Percentiles rank a stretch among this genome's conserved stretches.
Evolutionary conservation across 2,888 invertebrate species (phyloP).

Genomic region (Dolichomitus sp.): DNA sequence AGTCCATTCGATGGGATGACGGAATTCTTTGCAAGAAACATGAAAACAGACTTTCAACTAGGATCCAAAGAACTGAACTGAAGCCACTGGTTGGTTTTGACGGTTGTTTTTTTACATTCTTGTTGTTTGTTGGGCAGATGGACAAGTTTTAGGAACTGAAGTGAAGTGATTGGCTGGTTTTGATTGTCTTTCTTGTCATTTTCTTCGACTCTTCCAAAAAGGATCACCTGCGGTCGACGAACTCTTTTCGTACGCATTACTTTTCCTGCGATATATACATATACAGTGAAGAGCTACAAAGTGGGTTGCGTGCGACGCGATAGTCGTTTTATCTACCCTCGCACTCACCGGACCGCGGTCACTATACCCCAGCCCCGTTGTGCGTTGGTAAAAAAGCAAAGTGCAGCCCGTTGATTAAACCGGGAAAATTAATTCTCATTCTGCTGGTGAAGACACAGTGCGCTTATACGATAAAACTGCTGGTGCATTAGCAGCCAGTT

Average conservation of each 20-base stretch:
- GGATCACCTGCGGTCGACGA: conserved; percentile 16
- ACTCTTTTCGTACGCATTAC: conserved; percentile 23
- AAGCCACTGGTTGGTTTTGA: too few relatives aligned
- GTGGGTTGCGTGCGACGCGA: not conserved
- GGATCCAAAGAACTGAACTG: not conserved
- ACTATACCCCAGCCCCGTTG: conserved; percentile 3
- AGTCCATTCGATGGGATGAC: not conserved
- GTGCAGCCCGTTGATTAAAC: conserved; percentile 56
- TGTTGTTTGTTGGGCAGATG: too few relatives aligned
- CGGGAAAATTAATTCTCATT: conserved; percentile 42
- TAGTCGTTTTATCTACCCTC: conserved; percentile 20
- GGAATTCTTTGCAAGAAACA: not conserved
- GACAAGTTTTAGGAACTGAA: not conserved
- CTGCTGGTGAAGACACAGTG: not conserved
- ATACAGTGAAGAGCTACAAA: too few relatives aligned
- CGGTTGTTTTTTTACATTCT: too few relatives aligned
- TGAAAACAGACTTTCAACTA: not conserved
- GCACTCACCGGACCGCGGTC: conserved; percentile 2
- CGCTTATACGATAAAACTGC: conserved; percentile 6
- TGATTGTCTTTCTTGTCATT: not conserved
- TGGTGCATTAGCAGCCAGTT: not conserved
- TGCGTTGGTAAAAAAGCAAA: conserved; percentile 23
- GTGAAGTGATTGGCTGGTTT: not conserved
- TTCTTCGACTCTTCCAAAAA: conserved; percentile 3
- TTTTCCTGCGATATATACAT: not conserved